Percentiles rank a stretch among this genome's conserved stretches.
Conservation (phyloP, 2,888 invertebrate genomes). For the Drosophila trichaetosa region DNA sequence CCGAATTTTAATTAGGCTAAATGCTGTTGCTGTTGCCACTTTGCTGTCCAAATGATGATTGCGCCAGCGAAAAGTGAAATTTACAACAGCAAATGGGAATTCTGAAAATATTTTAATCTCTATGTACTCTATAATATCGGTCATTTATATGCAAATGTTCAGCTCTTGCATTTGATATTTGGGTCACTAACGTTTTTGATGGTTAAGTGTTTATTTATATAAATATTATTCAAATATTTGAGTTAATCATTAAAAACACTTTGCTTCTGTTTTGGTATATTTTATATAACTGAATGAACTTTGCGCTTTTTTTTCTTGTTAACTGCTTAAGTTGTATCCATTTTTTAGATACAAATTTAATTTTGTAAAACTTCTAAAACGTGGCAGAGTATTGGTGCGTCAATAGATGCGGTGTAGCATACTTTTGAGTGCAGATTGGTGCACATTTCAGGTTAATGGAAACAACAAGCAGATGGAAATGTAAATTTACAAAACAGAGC, state of each 20-base stretch:
- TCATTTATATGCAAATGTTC: neutral
- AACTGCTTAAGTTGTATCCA: neutral
- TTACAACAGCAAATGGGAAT: constrained; percentile 13
- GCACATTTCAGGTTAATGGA: constrained; percentile 45
- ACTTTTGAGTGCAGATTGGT: constrained; percentile 32
- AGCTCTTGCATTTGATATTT: neutral
- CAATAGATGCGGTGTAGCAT: constrained; percentile 18
- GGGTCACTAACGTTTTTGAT: neutral
- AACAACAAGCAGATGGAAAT: constrained; percentile 29
- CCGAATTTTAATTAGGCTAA: constrained; percentile 61
- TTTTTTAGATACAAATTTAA: neutral
- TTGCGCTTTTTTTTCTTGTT: neutral
- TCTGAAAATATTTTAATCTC: neutral
- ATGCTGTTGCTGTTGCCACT: constrained; percentile 20
- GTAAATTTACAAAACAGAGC: constrained; percentile 43
- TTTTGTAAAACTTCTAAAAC: neutral
- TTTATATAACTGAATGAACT: neutral
- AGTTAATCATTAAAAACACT: neutral
- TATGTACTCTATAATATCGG: neutral
- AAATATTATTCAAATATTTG: neutral
- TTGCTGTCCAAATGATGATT: constrained; percentile 10
- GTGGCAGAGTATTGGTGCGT: constrained; percentile 12
- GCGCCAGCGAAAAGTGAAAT: constrained; percentile 45
- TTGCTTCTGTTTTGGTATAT: neutral
- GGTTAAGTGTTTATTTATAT: neutral